A percentile compares a stretch with the other conserved stretches of the same genome.
Conservation (phyloP, 2,797 vertebrate species). For the Meda fulgida region DNA sequence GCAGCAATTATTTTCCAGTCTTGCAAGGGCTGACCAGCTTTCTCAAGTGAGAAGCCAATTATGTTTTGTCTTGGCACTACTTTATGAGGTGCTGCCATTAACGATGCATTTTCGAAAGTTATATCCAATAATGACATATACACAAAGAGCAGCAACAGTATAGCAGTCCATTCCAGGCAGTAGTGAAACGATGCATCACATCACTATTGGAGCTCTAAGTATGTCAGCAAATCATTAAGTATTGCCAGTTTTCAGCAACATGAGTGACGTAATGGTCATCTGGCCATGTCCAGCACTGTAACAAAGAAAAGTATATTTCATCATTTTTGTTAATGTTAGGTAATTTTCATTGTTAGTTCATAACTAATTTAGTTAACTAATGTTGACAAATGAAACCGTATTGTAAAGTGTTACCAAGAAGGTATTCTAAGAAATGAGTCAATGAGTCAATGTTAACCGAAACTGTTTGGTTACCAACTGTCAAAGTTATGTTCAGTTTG, state of each 20-base stretch:
- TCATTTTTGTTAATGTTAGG: neutral
- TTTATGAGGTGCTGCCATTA: conserved; percentile 50
- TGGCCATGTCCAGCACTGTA: neutral
- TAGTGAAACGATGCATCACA: neutral
- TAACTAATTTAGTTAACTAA: neutral
- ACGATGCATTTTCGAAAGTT: conserved; percentile 35
- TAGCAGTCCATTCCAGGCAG: conserved; percentile 5
- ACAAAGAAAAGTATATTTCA: neutral
- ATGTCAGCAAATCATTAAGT: neutral
- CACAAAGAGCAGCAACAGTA: conserved; percentile 32
- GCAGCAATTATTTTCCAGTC: conserved; percentile 52
- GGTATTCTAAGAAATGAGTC: neutral
- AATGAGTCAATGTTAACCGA: neutral
- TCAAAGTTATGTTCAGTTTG: no score
- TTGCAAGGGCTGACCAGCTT: conserved; percentile 64
- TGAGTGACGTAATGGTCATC: neutral
- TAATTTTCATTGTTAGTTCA: neutral
- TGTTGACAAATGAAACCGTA: neutral
- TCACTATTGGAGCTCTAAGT: neutral
- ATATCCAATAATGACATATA: conserved; percentile 43
- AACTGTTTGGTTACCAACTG: neutral
- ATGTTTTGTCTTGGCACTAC: conserved; percentile 61
- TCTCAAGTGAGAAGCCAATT: conserved; percentile 67
- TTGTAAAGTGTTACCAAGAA: neutral
- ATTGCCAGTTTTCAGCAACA: neutral